phyloP scores from a whole-genome alignment of 2,797 vertebrate species.

The Merluccius polli region DNA sequence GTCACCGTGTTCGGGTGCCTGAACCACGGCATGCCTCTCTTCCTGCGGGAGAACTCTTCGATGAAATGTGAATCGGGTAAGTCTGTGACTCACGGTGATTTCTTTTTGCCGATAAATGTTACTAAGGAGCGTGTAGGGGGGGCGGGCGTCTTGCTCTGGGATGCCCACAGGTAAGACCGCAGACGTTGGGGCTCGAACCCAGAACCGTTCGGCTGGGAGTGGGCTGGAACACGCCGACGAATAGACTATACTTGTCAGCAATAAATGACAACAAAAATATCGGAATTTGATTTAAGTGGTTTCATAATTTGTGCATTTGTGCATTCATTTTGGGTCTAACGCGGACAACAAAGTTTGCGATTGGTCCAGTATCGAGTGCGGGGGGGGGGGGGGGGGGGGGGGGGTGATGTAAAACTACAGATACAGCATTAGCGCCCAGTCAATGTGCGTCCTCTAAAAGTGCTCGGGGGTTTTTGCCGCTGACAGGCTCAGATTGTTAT shows the following conservation, averaged over 20 bases:
- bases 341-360: no score
- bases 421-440: no score
- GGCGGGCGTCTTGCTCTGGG: no score
- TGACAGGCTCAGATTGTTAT: no score
- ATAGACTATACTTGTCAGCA: background rate
- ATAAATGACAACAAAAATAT: background rate
- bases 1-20: constrained; percentile 92
- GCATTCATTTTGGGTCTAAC: no score
- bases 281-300: background rate
- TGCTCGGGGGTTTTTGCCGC: no score
- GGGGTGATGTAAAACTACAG: no score
- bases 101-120: background rate
- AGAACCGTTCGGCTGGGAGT: background rate
- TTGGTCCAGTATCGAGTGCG: no score
- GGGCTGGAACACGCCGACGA: background rate
- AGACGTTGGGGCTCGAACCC: background rate
- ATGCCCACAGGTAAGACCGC: background rate
- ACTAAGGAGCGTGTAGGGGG: background rate
- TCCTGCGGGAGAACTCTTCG: constrained; percentile 77
- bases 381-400: no score
- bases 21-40: constrained; percentile 90
- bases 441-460: no score
- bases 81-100: constrained; percentile 6
- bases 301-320: background rate
- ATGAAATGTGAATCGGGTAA: constrained; percentile 90